Percentiles rank a stretch among this genome's conserved stretches.
phyloP scores from a whole-genome alignment of 2,113 vertebrate species.

The Galeopterus variegatus region DNA sequence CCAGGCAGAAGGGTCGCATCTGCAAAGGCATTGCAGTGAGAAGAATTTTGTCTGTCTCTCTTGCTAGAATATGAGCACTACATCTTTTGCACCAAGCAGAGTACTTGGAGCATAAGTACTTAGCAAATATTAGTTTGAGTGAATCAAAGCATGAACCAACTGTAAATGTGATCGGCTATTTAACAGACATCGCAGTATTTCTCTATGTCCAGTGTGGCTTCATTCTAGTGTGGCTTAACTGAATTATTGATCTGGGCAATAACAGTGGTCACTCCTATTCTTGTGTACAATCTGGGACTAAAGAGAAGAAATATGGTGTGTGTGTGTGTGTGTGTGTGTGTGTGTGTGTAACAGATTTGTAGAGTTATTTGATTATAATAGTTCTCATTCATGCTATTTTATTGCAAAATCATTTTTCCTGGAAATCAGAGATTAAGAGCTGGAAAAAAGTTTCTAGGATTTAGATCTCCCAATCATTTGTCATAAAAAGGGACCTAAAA shows the following conservation, averaged over 20 bases:
- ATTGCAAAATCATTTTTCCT: slow-evolving; percentile 1
- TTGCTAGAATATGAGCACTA: not conserved
- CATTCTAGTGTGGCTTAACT: not conserved
- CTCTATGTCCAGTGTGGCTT: not conserved
- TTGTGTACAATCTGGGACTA: not conserved
- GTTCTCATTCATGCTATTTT: not conserved
- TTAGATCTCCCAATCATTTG: not conserved
- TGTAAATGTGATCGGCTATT: not conserved
- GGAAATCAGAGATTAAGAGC: not conserved
- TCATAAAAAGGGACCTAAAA: not conserved
- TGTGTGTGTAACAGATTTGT: not conserved
- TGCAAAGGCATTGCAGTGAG: not conserved
- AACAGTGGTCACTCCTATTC: not conserved
- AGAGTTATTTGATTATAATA: not conserved
- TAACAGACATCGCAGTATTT: not conserved
- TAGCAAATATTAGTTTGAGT: not conserved
- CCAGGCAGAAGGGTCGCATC: not conserved
- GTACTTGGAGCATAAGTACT: not conserved
- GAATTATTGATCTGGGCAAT: not conserved
- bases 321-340: not conserved
- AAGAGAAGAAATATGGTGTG: not conserved
- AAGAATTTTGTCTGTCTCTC: not conserved
- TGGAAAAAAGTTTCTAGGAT: not conserved
- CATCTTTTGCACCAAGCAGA: not conserved
- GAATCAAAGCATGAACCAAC: not conserved